Conservation (phyloP, 2,888 invertebrate genomes). For the Eilema griseolum region DNA sequence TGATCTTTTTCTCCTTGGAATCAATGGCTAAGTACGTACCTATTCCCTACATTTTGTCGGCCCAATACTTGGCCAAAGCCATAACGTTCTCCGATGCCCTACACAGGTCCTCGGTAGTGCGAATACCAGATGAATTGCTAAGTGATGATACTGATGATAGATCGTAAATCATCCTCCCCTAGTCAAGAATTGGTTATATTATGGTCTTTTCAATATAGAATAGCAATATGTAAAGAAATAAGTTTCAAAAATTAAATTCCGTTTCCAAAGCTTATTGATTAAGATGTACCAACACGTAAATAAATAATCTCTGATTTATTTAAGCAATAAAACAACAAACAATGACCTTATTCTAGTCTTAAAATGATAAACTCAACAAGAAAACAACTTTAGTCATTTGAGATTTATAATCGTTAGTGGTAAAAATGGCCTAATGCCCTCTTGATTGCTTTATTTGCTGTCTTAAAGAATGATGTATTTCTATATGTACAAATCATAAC, state of each 20-base stretch:
- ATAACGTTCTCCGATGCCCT: no score
- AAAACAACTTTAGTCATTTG: not conserved
- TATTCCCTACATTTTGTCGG: no score
- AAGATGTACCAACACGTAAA: not conserved
- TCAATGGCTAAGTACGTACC: not conserved
- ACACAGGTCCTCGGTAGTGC: not conserved
- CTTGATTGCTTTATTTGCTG: not conserved
- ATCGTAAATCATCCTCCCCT: not conserved
- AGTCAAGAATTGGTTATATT: no score
- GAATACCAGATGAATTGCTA: not conserved
- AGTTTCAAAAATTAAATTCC: not conserved
- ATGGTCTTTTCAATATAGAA: no score
- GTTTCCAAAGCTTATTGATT: not conserved
- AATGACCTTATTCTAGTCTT: no score
- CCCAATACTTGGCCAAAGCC: no score
- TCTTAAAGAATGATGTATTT: not conserved
- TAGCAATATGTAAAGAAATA: not conserved
- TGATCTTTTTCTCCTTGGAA: not conserved
- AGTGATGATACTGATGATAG: not conserved
- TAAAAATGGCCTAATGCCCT: conserved; percentile 20
- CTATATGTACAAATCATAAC: not conserved
- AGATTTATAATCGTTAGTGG: conserved; percentile 33
- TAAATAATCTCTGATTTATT: not conserved
- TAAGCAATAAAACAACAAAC: no score
- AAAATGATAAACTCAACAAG: not conserved